Conservation (phyloP, 2,888 invertebrate species). For the Argynnis bischoffii region DNA sequence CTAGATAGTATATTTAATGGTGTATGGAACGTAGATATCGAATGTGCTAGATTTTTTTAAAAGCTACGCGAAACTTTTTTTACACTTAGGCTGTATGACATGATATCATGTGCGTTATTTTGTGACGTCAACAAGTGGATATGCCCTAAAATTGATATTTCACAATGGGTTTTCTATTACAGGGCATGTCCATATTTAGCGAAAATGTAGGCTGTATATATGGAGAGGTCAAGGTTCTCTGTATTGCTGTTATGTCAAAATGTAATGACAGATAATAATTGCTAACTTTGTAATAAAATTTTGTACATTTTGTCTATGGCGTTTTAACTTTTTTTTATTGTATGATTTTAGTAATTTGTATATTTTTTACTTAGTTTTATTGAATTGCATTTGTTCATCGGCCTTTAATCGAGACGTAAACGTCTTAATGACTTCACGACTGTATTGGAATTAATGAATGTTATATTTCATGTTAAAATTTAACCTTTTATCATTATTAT, state of each 20-base stretch:
- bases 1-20: conserved; percentile 5
- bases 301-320: conserved; percentile 12
- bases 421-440: neutral
- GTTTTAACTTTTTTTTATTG: neutral
- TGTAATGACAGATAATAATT: neutral
- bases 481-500: neutral
- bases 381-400: conserved; percentile 7
- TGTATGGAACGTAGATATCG: neutral
- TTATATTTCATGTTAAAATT: neutral
- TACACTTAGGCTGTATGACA: conserved; percentile 9
- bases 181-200: no score
- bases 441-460: neutral
- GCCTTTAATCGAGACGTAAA: conserved; percentile 7
- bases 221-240: conserved; percentile 12
- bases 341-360: conserved; percentile 1
- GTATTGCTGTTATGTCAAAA: neutral
- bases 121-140: neutral
- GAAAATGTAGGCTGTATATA: neutral
- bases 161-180: no score
- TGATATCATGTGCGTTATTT: conserved; percentile 3
- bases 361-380: conserved; percentile 2
- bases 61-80: conserved; percentile 4
- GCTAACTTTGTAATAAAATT: neutral
- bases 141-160: neutral
- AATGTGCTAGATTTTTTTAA: conserved; percentile 8